A percentile compares a stretch with the other conserved stretches of the same genome.
Conservation (phyloP, 1,140 invertebrate species). For the Macrostomum lignano region DNA sequence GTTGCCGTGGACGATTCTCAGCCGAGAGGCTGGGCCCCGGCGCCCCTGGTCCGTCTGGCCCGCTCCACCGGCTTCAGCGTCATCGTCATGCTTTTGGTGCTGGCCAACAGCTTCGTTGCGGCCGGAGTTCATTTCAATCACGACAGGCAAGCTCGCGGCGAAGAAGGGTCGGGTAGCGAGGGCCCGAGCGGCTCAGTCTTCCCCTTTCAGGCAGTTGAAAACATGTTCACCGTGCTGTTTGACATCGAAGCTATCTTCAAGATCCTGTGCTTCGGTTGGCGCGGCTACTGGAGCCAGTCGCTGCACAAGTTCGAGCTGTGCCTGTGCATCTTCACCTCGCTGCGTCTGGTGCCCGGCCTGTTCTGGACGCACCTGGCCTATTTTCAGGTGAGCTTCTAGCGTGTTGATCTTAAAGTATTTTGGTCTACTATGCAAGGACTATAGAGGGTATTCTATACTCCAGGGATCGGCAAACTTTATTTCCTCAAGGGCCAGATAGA, state of each 20-base stretch:
- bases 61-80: slow-evolving; percentile 56
- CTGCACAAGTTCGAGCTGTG: slow-evolving; percentile 92
- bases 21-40: too few relatives aligned
- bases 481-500: too few relatives aligned
- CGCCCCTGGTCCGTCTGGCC: too few relatives aligned
- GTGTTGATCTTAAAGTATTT: too few relatives aligned
- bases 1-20: too few relatives aligned
- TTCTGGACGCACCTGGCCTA: slow-evolving; percentile 73
- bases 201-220: neutral
- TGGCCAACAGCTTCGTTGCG: slow-evolving; percentile 74
- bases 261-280: slow-evolving; percentile 78
- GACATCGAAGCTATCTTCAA: slow-evolving; percentile 83
- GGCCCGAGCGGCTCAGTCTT: slow-evolving; percentile 13
- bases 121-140: slow-evolving; percentile 87
- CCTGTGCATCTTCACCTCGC: slow-evolving; percentile 63
- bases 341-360: slow-evolving; percentile 64
- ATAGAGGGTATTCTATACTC: too few relatives aligned
- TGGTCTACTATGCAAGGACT: too few relatives aligned
- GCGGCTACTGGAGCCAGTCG: slow-evolving; percentile 71
- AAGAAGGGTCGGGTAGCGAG: neutral
- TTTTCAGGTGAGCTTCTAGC: slow-evolving; percentile 51
- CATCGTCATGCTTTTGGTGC: slow-evolving; percentile 64
- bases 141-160: slow-evolving; percentile 26
- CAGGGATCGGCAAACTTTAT: too few relatives aligned
- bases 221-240: slow-evolving; percentile 57